Base-by-base conservation (phyloP, 1,140 invertebrate species). In the Teleopsis dalmanni region DNA sequence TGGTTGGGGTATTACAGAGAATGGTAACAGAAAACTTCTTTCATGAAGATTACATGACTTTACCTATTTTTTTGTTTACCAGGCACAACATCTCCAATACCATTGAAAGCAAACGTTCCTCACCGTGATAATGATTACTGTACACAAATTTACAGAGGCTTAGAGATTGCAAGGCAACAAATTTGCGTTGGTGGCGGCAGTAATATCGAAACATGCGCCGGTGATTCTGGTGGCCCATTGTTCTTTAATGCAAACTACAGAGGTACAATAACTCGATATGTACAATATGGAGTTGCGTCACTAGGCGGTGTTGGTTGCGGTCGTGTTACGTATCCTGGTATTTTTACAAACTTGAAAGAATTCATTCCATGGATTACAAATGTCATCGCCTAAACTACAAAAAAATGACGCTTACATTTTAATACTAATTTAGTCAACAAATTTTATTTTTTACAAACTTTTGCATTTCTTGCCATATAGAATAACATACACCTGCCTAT, bases 181-280 rank as follows among this genome's bases (percentile, higher is more conserved):
- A 56, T 84, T 3, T 84, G 82, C 45, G 82, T 81, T 19, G 81
- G 80, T 6, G 81, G 81, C 2, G 60, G 72, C 0, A 73, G 65
- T 16, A 81, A 63, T 56, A 78, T 69, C 57, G 83, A 85, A 51
- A 77, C 83, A 0, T 86, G 84, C 53, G 70, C 72, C 48, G 85
- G 84, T 7, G 87, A 89, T 57, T 87, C 84, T 2, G 86, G 87
- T 5, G 85, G 85, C 2, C 83, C 86, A 0, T 63, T 90, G 4
- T 65, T 65, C 47, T 65, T 54, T 36, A 57, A 56, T 43, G 11
- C 8, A 1, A 63, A 56, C 29, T 54, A 55, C 31, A 19, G 35
- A 6, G 37, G 11, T 0, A 43, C 10, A 0, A 21, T 42, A 13
- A 37, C 19, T 6, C 63, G 63, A 22, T 60, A 45, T 10, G 49